Percentiles rank a stretch among this genome's conserved stretches.
Conservation (phyloP, 2,113 vertebrate species). For the Candoia aspera region DNA sequence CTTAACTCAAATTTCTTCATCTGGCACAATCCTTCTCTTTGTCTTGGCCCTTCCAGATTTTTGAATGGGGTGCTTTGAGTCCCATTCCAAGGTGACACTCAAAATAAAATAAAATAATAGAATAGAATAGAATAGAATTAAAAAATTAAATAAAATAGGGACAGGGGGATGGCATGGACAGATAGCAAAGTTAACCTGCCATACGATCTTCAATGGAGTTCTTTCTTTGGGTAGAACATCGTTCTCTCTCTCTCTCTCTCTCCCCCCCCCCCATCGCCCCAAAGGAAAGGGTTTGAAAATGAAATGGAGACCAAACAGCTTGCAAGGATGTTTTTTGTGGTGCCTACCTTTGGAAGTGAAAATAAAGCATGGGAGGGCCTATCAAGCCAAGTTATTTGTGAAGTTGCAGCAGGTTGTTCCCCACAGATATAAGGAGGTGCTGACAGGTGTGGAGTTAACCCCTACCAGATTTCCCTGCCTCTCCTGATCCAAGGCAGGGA, state of each 20-base stretch:
- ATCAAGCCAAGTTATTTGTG: slow-evolving; percentile 66
- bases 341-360: slow-evolving; percentile 54
- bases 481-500: slow-evolving; percentile 79
- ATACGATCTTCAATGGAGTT: too few relatives aligned
- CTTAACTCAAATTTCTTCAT: too few relatives aligned
- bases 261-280: neutral
- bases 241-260: neutral
- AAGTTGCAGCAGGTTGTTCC: slow-evolving; percentile 66
- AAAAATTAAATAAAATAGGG: too few relatives aligned
- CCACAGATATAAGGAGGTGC: slow-evolving; percentile 81
- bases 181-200: too few relatives aligned
- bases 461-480: slow-evolving; percentile 83
- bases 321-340: slow-evolving; percentile 43
- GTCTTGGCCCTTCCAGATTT: too few relatives aligned
- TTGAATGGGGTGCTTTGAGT: too few relatives aligned
- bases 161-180: too few relatives aligned
- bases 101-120: too few relatives aligned
- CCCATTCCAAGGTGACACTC: too few relatives aligned
- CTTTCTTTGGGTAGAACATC: too few relatives aligned
- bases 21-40: too few relatives aligned
- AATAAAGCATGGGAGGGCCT: slow-evolving; percentile 30
- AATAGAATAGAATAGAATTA: too few relatives aligned
- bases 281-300: slow-evolving; percentile 43
- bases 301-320: slow-evolving; percentile 22
- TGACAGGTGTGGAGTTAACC: slow-evolving; percentile 78